A percentile compares a stretch with the other conserved stretches of the same genome.
Conservation (phyloP, 1,140 invertebrate genomes). For the Agrilus planipennis region DNA sequence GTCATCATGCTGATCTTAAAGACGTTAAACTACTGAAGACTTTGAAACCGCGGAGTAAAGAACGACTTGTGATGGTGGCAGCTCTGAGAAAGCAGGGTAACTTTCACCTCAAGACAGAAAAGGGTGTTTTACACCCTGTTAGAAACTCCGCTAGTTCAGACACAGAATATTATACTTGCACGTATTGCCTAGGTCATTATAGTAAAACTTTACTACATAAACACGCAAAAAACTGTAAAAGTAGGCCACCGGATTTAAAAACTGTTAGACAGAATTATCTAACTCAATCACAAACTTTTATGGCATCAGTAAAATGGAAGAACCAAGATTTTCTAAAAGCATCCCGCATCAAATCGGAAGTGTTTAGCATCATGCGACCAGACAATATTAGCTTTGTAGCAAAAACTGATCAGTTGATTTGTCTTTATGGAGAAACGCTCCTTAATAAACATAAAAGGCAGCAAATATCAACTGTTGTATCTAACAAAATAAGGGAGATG, state of each 20-base stretch:
- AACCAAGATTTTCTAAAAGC: slow-evolving; percentile 2
- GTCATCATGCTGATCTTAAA: slow-evolving; percentile 11
- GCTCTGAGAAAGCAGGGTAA: slow-evolving; percentile 15
- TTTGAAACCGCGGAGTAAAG: slow-evolving; percentile 10
- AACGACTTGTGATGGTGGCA: slow-evolving; percentile 8
- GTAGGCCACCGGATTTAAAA: slow-evolving; percentile 3
- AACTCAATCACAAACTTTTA: slow-evolving; percentile 7
- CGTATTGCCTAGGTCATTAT: slow-evolving; percentile 11
- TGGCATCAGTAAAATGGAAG: slow-evolving; percentile 1
- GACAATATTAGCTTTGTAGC: slow-evolving; percentile 14
- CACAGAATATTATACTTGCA: slow-evolving; percentile 11
- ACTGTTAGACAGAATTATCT: slow-evolving; percentile 4
- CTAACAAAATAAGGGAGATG: slow-evolving; percentile 18
- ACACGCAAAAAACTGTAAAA: slow-evolving; percentile 13
- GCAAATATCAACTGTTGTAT: slow-evolving; percentile 13
- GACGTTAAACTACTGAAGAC: slow-evolving; percentile 9
- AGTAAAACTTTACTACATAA: slow-evolving; percentile 8
- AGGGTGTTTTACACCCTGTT: slow-evolving; percentile 12
- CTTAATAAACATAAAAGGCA: slow-evolving; percentile 16
- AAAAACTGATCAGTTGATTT: slow-evolving; percentile 17
- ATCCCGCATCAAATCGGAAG: slow-evolving; percentile 12
- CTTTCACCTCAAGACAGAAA: slow-evolving; percentile 15
- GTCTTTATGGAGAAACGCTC: slow-evolving; percentile 13
- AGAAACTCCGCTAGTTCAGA: slow-evolving; percentile 10
- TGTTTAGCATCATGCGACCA: slow-evolving; percentile 14